These are phyloP conservation scores for Leucophenga varia DNA, from an alignment of 1,140 invertebrate species.

Conservation along the genomic window DNA sequence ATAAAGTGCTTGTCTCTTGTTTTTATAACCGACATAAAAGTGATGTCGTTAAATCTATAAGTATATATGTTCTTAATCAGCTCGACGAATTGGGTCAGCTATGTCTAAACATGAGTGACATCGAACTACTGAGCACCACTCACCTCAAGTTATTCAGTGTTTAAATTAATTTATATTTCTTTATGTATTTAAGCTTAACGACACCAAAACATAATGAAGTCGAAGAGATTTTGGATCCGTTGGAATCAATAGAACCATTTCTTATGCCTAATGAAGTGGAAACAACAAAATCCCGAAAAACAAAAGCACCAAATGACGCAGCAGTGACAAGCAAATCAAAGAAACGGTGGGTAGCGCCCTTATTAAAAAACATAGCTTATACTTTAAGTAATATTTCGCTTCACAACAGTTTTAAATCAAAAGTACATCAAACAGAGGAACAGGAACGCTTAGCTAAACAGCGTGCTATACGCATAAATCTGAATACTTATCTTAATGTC, in stretches of 20 bases:
- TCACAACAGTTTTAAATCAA: constrained; percentile 36
- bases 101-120: too few relatives aligned
- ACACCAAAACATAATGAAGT: constrained; percentile 15
- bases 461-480: constrained; percentile 56
- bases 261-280: too few relatives aligned
- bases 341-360: constrained; percentile 21
- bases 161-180: not conserved
- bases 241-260: constrained; percentile 41
- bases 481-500: constrained; percentile 62
- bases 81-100: too few relatives aligned
- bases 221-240: constrained; percentile 29
- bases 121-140: too few relatives aligned
- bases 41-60: too few relatives aligned
- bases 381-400: not conserved
- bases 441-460: constrained; percentile 55
- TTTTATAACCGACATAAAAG: too few relatives aligned
- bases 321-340: constrained; percentile 32
- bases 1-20: too few relatives aligned
- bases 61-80: too few relatives aligned
- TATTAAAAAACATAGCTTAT: too few relatives aligned
- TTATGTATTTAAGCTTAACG: constrained; percentile 17
- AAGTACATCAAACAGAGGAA: constrained; percentile 37
- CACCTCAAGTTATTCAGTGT: too few relatives aligned
- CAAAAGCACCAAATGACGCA: too few relatives aligned
- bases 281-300: too few relatives aligned